Base-by-base conservation (phyloP, 2,113 vertebrate genomes). In the Cebidichthys violaceus region DNA sequence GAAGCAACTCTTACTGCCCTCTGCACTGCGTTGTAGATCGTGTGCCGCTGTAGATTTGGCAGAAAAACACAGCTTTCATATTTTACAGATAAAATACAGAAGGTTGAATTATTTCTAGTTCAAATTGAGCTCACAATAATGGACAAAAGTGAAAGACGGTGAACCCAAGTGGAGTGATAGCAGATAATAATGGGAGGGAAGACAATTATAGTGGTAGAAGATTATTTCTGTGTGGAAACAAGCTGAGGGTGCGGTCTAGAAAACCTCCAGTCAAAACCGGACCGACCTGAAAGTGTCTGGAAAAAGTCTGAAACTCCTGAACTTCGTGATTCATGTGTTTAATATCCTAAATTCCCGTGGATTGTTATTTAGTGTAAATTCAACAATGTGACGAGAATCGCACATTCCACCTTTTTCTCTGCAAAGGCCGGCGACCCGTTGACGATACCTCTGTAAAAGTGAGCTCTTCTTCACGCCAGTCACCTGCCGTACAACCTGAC, bases 41-140 rank as follows among this genome's bases (percentile, higher is more conserved):
- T 24, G 10, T 70, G 39, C 57, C 55, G 7, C 7, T 14, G n/a
- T 52, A 50, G 17, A 54, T 57, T 20, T 57, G n/a, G 22, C 31
- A 4, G 68, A 15, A 55, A 77, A 77, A 79, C 73, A 59, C 24
- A 14, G n/a, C 20, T 35, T 77, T n/a, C 13, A 7, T 61, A 14
- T 14, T 71, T 69, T 24, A n/a, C 59, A 18, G 2, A 57, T 70
- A 11, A 2, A 6, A 35, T 29, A 62, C 41, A 77, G 33, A 72
- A 43, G 20, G 31, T 61, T 52, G n/a, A 81, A 59, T 65, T 70
- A 66, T 50, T 39, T 37, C 18, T 15, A 14, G 4, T 27, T 61
- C 2, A 75, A 52, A 41, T 8, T 14, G 31, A 61, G 52, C 22
- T 47, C 50, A 27, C 9, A 27, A 22, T 27, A 1, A 31, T n/a